A percentile compares a stretch with the other conserved stretches of the same genome.
phyloP scores from a whole-genome alignment of 2,888 invertebrate species.

The Lycophotia porphyrea region DNA sequence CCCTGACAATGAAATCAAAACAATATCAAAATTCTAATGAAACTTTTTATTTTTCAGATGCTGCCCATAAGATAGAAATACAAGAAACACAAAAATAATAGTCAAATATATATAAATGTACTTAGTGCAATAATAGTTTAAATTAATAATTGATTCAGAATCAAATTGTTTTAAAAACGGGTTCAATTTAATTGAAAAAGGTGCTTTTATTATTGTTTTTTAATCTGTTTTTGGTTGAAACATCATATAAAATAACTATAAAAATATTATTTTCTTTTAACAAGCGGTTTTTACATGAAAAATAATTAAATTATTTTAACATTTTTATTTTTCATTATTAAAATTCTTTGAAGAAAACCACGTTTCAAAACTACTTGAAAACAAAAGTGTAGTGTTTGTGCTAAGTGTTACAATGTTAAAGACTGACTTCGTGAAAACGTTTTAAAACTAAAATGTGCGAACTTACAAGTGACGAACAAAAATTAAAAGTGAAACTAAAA shows the following conservation, averaged over 20 bases:
- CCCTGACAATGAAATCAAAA: too few species aligned
- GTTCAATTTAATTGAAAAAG: constrained; percentile 71
- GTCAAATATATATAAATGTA: constrained; percentile 73
- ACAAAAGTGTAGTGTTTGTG: constrained; percentile 44
- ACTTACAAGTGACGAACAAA: constrained; percentile 41
- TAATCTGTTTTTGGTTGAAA: constrained; percentile 17
- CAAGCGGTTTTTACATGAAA: constrained; percentile 6
- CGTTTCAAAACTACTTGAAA: background rate
- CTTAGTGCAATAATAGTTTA: constrained; percentile 80
- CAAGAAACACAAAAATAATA: constrained; percentile 62
- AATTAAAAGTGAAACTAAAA: constrained; percentile 40
- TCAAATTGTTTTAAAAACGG: constrained; percentile 69
- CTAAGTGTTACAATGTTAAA: constrained; percentile 36
- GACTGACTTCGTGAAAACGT: constrained; percentile 22
- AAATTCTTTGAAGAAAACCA: background rate
- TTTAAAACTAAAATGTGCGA: constrained; percentile 56
- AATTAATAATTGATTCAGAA: constrained; percentile 68
- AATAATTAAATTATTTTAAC: background rate
- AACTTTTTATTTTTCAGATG: constrained; percentile 80
- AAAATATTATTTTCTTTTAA: background rate
- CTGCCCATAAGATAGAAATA: constrained; percentile 62
- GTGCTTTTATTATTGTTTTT: constrained; percentile 58
- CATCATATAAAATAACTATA: background rate
- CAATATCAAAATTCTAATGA: background rate
- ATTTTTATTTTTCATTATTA: constrained; percentile 6